phyloP scores from a whole-genome alignment of 2,888 invertebrate species.

The Cerastis leucographa region DNA sequence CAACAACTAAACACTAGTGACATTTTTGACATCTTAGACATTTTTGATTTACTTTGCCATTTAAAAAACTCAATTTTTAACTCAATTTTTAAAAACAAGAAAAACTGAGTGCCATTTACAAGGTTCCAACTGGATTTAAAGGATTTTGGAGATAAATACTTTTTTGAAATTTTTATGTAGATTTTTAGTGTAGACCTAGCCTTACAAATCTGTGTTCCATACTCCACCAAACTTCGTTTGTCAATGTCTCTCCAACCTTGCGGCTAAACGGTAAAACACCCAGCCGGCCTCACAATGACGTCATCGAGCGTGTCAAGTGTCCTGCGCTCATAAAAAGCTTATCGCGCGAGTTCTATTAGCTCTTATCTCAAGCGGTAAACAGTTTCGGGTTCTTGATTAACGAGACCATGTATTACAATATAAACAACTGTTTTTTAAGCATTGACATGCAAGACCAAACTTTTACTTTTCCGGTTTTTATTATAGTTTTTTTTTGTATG shows the following conservation, averaged over 20 bases:
- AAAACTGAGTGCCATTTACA: not conserved
- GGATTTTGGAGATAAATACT: not conserved
- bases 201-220: constrained; percentile 15
- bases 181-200: not conserved
- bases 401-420: too few species aligned
- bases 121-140: not conserved
- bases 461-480: not conserved
- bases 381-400: too few species aligned
- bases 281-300: too few species aligned
- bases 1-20: not conserved
- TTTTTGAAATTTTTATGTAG: not conserved
- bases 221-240: not conserved
- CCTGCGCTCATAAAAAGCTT: too few species aligned
- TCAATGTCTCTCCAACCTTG: too few species aligned
- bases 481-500: not conserved
- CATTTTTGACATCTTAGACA: too few species aligned
- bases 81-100: not conserved
- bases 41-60: not conserved
- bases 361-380: too few species aligned
- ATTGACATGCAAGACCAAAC: not conserved
- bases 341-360: too few species aligned
- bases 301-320: too few species aligned
- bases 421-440: too few species aligned
- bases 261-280: too few species aligned
- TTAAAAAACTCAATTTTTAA: not conserved